phyloP scores from a whole-genome alignment of 2,113 vertebrate genomes.

The Piprites chloris region DNA sequence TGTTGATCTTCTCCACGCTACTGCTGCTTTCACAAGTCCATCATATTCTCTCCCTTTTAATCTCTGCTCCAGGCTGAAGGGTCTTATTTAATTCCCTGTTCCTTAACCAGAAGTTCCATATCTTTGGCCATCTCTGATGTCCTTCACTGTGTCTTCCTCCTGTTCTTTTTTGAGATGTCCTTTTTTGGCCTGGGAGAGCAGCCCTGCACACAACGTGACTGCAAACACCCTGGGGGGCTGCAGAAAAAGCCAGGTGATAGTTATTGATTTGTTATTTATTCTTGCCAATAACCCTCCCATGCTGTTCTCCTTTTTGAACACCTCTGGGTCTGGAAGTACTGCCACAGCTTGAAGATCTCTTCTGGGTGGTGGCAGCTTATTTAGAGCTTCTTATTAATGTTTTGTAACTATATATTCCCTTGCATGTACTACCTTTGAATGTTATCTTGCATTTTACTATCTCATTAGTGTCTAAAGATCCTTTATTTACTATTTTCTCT shows the following conservation, averaged over 20 bases:
- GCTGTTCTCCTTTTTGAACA: neutral
- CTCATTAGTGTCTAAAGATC: neutral
- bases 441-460: neutral
- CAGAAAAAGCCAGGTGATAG: neutral
- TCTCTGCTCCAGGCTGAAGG: neutral
- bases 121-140: neutral
- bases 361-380: neutral
- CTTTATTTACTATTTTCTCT: neutral
- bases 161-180: neutral
- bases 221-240: neutral
- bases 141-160: neutral
- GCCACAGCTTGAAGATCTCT: neutral
- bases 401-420: neutral
- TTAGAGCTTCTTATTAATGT: neutral
- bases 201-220: neutral
- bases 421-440: neutral
- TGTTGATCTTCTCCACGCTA: neutral
- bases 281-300: neutral
- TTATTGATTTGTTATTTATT: neutral
- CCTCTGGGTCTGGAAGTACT: neutral
- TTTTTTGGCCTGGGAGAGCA: neutral
- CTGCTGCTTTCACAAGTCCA: neutral
- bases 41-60: neutral
- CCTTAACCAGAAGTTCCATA: accelerated
- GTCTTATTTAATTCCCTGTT: neutral